These are phyloP conservation scores for Sebastes matsubarae DNA, from an alignment of 2,797 vertebrate species.

Conservation along the genomic window DNA sequence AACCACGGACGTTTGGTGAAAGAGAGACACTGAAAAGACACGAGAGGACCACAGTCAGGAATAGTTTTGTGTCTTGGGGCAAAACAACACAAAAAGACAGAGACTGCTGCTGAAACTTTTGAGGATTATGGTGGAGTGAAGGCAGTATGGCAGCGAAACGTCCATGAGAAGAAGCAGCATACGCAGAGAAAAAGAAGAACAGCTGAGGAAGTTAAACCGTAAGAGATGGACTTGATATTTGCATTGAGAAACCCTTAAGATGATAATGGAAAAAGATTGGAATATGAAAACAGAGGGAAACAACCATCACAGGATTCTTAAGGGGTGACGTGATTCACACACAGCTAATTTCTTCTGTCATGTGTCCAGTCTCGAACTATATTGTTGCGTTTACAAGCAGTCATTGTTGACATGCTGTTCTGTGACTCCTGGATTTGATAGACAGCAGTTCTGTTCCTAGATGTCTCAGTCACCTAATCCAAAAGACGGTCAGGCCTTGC, in stretches of 20 bases:
- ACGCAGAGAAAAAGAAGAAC: background rate
- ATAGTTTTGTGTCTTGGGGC: background rate
- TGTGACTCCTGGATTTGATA: conserved; percentile 31
- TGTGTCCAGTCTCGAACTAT: background rate
- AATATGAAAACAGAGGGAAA: conserved; percentile 20
- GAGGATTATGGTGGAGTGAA: conserved; percentile 26
- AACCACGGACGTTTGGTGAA: conserved; percentile 26
- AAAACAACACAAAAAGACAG: background rate
- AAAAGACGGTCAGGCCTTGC: conserved; percentile 72
- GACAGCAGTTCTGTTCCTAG: conserved; percentile 33
- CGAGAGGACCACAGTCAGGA: background rate
- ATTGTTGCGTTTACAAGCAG: background rate
- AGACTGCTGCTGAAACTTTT: conserved; percentile 1
- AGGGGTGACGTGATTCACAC: conserved; percentile 15
- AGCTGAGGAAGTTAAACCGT: conserved; percentile 1
- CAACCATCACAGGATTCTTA: conserved; percentile 3
- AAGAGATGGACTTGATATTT: conserved; percentile 13
- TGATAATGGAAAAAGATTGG: conserved; percentile 31
- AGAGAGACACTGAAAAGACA: conserved; percentile 9
- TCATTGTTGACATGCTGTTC: conserved; percentile 3
- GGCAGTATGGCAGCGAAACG: background rate
- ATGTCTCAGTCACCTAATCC: conserved; percentile 77
- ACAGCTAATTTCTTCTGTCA: background rate
- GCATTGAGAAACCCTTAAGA: background rate
- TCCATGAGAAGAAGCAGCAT: conserved; percentile 4